These are phyloP conservation scores for Drosophila nikananu DNA, from an alignment of 1,140 invertebrate genomes.

Conservation along the genomic window DNA sequence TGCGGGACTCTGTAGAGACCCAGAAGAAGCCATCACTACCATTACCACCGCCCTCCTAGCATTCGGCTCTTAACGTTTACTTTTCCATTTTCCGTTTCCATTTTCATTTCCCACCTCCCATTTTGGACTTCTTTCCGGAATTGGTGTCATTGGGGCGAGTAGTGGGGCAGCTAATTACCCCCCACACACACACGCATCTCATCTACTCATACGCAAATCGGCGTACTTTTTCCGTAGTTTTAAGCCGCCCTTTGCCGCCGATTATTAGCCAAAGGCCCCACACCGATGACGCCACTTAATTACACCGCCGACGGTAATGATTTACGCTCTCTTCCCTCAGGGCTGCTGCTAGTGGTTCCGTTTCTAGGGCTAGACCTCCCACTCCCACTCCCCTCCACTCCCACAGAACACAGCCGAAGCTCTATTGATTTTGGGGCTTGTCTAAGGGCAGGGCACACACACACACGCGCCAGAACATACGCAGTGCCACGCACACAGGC, in stretches of 20 bases:
- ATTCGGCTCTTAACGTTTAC: slow-evolving; percentile 41
- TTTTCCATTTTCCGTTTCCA: slow-evolving; percentile 37
- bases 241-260: slow-evolving; percentile 6
- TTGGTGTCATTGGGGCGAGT: slow-evolving; percentile 74
- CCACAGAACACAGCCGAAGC: background rate
- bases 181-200: slow-evolving; percentile 21
- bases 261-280: slow-evolving; percentile 13
- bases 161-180: slow-evolving; percentile 62
- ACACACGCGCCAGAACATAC: slow-evolving; percentile 4
- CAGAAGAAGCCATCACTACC: slow-evolving; percentile 4
- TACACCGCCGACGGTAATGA: slow-evolving; percentile 49
- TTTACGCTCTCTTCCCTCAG: slow-evolving; percentile 11
- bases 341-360: slow-evolving; percentile 3
- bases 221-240: slow-evolving; percentile 13
- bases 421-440: slow-evolving; percentile 55
- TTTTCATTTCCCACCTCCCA: slow-evolving; percentile 17
- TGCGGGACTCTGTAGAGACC: slow-evolving; percentile 54
- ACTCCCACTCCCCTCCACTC: background rate
- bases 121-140: slow-evolving; percentile 51
- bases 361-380: slow-evolving; percentile 19
- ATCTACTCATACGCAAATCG: slow-evolving; percentile 23
- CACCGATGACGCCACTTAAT: slow-evolving; percentile 45
- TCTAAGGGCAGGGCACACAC: slow-evolving; percentile 34
- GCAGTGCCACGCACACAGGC: slow-evolving; percentile 13
- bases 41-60: slow-evolving; percentile 44